Conservation (phyloP, 2,888 invertebrate genomes). For the Latheticus oryzae region DNA sequence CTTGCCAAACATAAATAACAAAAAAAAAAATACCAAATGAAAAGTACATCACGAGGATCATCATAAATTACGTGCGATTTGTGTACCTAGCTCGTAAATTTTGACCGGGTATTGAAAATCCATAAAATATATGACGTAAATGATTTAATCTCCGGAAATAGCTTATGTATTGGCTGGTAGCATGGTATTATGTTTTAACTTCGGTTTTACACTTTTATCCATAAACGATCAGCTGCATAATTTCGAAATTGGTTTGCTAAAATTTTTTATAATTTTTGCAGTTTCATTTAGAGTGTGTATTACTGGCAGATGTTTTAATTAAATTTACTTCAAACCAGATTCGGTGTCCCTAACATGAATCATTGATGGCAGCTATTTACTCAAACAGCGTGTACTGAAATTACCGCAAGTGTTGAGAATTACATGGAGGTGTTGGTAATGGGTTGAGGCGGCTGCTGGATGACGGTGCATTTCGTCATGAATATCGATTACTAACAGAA, state of each 20-base stretch:
- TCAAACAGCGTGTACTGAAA: slow-evolving; percentile 37
- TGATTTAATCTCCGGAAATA: slow-evolving; percentile 52
- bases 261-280: background rate
- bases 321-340: slow-evolving; percentile 28
- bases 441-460: slow-evolving; percentile 28
- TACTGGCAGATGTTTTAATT: slow-evolving; percentile 19
- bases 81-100: slow-evolving; percentile 46
- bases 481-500: slow-evolving; percentile 26
- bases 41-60: slow-evolving; percentile 46
- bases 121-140: slow-evolving; percentile 55
- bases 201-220: slow-evolving; percentile 23
- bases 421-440: slow-evolving; percentile 34
- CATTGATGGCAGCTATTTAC: slow-evolving; percentile 37
- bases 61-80: slow-evolving; percentile 51
- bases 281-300: background rate
- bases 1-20: too few species aligned
- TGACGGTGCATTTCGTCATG: slow-evolving; percentile 35
- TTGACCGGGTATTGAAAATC: slow-evolving; percentile 50
- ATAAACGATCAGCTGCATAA: slow-evolving; percentile 11
- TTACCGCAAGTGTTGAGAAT: slow-evolving; percentile 39
- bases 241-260: slow-evolving; percentile 16
- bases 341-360: slow-evolving; percentile 32
- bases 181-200: slow-evolving; percentile 36
- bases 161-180: slow-evolving; percentile 36
- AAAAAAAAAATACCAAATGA: too few species aligned